Evolutionary conservation across 1,140 invertebrate species (phyloP), one percentile per base, ranked within the genome.

Genomic region (Scaptomyza graminum): DNA sequence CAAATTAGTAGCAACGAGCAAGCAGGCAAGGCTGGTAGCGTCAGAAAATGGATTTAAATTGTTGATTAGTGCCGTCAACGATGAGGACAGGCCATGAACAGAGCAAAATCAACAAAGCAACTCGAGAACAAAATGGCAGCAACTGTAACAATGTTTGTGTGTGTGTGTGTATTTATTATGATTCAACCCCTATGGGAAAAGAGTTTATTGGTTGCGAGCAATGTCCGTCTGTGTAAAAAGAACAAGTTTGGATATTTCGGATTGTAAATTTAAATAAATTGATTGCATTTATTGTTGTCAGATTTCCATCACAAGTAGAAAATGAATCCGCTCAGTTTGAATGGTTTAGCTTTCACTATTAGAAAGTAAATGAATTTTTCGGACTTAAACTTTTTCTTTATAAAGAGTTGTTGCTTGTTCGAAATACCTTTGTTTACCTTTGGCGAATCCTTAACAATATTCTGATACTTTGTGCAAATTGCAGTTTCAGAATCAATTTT

Each of bases 1-100:
- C 66, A 74, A 74, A 78, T 78, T 62, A 70, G 57, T 62, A 74
- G 28, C 59, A 39, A 49, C 50, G 65, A 60, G 25, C 68, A 76
- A 31, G 43, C 49, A 28, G 47, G 41, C 55, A 9, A 37, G 50
- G 50, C 46, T 51, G 44, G 56, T 34, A 50, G 61, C 15, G 18
- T 63, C 79, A 68, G 28, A 88, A 88, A 88, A 87, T 87, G 83
- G 83, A 88, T 87, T 87, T 87, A 87, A 87, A 87, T 87, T 88
- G 83, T 88, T 87, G 83, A 87, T 88, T 87, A 87, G 83, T 87
- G 83, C 83, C 67, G 51, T 57, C 73, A 50, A 76, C 74, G 64
- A 56, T 68, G 62, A 77, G 73, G 49, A 60, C 65, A 57, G 74
- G n/a, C n/a, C 55, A 68, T n/a, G 37, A 41, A 44, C 72, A 44